These are phyloP conservation scores for Calyptomena viridis DNA, from an alignment of 2,113 vertebrate genomes.

Conservation along the genomic window DNA sequence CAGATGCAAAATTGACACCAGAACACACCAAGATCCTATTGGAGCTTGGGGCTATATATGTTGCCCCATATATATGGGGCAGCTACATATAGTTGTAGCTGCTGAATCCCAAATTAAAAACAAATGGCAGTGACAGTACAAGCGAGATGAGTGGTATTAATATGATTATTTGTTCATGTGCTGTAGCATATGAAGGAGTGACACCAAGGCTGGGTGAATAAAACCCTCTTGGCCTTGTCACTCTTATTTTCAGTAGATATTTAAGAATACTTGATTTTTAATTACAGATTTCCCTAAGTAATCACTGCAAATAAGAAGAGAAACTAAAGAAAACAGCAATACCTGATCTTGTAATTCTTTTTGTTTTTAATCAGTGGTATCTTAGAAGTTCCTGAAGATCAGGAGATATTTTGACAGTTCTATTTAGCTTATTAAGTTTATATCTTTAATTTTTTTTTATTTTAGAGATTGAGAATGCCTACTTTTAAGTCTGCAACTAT, in stretches of 20 bases:
- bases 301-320: not conserved
- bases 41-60: too few species aligned
- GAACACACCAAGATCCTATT: fast-evolving
- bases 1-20: not conserved
- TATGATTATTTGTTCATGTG: not conserved
- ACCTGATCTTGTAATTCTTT: not conserved
- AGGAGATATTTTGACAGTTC: not conserved
- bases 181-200: fast-evolving
- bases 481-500: conserved; percentile 69
- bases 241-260: not conserved
- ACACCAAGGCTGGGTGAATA: fast-evolving
- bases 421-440: not conserved
- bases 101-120: not conserved
- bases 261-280: not conserved
- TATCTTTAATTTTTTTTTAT: not conserved
- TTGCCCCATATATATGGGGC: too few species aligned
- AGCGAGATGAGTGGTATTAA: fast-evolving
- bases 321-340: not conserved
- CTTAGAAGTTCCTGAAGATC: not conserved
- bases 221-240: not conserved
- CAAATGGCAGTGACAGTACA: not conserved
- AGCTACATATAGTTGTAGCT: not conserved
- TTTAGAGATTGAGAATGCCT: conserved; percentile 37
- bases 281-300: not conserved
- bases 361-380: not conserved